Evolutionary conservation across 2,888 invertebrate genomes (phyloP).

Genomic region (Belgica antarctica): DNA sequence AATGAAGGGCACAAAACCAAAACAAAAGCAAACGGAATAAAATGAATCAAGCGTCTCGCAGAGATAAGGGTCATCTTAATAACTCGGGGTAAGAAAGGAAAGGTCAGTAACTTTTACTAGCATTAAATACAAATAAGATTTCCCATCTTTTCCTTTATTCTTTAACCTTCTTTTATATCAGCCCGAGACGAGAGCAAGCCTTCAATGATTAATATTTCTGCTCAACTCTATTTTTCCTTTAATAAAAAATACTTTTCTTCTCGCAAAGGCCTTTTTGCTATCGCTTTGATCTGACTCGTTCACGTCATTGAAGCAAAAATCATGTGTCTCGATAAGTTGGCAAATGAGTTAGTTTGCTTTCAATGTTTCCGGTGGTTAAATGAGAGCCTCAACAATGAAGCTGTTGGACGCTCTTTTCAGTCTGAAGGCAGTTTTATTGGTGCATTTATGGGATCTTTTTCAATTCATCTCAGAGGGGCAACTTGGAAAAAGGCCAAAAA

Average conservation of each 20-base stretch:
- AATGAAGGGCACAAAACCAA: no score
- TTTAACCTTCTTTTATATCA: constrained; percentile 20
- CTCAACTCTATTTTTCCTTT: constrained; percentile 19
- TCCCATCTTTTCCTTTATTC: neutral
- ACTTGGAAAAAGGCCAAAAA: constrained; percentile 20
- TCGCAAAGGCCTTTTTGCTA: constrained; percentile 3
- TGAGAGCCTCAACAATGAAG: neutral
- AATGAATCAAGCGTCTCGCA: constrained; percentile 6
- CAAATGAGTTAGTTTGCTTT: constrained; percentile 11
- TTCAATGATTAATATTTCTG: constrained; percentile 43
- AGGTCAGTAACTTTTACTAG: constrained; percentile 41
- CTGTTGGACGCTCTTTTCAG: neutral
- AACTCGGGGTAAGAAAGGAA: constrained; percentile 27
- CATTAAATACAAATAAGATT: constrained; percentile 34
- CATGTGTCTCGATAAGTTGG: neutral
- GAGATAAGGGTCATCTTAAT: constrained; percentile 39
- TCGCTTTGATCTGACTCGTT: neutral
- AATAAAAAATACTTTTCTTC: constrained; percentile 37
- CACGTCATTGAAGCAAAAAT: neutral
- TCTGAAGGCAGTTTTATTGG: constrained; percentile 1
- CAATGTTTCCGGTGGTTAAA: neutral
- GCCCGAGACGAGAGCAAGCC: constrained; percentile 22
- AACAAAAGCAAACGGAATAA: constrained; percentile 7
- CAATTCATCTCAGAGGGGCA: constrained; percentile 13
- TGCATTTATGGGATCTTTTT: constrained; percentile 12